Conservation (phyloP, 64 coral and sea anemone species). For the Montipora capricornis region DNA sequence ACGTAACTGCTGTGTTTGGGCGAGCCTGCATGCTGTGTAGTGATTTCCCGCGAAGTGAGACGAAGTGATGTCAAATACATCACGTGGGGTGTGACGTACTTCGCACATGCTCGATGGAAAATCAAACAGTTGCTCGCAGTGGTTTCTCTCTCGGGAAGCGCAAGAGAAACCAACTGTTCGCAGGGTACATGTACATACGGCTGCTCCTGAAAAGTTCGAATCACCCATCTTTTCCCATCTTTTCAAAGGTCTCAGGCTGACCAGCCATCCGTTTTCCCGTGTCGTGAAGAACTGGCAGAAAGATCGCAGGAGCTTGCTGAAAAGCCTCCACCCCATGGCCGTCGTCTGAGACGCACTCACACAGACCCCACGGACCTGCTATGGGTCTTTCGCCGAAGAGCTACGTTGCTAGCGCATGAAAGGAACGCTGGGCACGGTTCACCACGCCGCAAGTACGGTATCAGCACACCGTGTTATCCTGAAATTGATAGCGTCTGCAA, state of each 20-base stretch:
- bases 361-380: constrained; percentile 76
- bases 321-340: constrained; percentile 2
- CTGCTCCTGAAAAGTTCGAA: too few species aligned
- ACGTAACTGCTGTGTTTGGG: too few species aligned
- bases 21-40: too few species aligned
- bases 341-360: constrained; percentile 32
- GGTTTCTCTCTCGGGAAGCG: too few species aligned
- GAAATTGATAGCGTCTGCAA: background rate
- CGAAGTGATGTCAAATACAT: too few species aligned
- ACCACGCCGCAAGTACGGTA: background rate
- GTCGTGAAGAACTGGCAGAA: background rate
- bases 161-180: too few species aligned
- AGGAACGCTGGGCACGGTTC: background rate
- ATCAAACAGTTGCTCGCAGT: too few species aligned
- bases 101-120: too few species aligned
- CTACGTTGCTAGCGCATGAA: background rate
- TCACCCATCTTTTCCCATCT: background rate
- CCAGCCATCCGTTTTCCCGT: background rate
- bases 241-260: constrained; percentile 5
- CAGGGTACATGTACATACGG: background rate
- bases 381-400: constrained; percentile 51
- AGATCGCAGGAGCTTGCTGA: background rate
- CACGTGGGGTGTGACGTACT: too few species aligned
- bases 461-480: background rate
- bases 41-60: too few species aligned